Percentiles rank a stretch among this genome's conserved stretches.
These are phyloP conservation scores for Paramuricea clavata DNA, from an alignment of 92 coral and sea anemone species.

Conservation along the genomic window DNA sequence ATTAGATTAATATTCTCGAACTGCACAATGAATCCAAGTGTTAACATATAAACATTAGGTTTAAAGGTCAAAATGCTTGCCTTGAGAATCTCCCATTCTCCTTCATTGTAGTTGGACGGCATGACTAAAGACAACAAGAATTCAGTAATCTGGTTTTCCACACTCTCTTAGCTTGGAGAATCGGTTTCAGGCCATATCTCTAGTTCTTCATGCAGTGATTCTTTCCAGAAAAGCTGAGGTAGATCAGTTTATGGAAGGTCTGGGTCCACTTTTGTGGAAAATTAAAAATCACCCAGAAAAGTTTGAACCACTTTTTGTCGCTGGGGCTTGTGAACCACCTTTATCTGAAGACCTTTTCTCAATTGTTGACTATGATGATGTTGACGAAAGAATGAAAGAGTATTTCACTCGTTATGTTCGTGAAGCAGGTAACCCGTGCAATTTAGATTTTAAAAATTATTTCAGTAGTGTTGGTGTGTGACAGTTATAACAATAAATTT, in stretches of 20 bases:
- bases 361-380: constrained; percentile 43
- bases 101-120: constrained; percentile 12
- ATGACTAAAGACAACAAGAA: constrained; percentile 13
- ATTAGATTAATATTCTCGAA: background rate
- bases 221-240: constrained; percentile 39
- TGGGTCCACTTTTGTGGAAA: constrained; percentile 25
- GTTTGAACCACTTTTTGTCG: constrained; percentile 35
- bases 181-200: constrained; percentile 26
- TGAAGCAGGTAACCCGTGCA: constrained; percentile 12
- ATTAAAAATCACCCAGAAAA: constrained; percentile 29
- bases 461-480: background rate
- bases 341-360: constrained; percentile 13
- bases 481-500: background rate
- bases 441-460: background rate
- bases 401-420: constrained; percentile 21
- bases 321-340: constrained; percentile 8
- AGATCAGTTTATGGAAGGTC: constrained; percentile 32
- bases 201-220: constrained; percentile 20
- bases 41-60: too few species aligned
- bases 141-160: background rate
- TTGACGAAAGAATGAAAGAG: constrained; percentile 3
- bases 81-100: background rate
- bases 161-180: constrained; percentile 22
- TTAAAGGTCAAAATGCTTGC: background rate
- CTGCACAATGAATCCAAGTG: too few species aligned